Percentiles rank a stretch among this genome's conserved stretches.
phyloP scores from a whole-genome alignment of 2,888 invertebrate genomes.

The Spodoptera picta region DNA sequence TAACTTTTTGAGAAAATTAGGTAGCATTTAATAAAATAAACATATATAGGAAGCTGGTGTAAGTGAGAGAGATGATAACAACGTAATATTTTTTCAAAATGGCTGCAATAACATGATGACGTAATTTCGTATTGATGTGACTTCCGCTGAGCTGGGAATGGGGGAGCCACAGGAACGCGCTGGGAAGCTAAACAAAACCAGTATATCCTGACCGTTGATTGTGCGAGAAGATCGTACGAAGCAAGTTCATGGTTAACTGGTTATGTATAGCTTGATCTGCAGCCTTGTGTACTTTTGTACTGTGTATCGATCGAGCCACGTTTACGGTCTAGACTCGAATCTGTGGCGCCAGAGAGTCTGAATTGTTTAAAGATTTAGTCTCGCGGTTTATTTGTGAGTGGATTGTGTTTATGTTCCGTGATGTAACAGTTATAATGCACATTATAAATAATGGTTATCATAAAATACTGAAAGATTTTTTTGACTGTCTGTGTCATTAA shows the following conservation, averaged over 20 bases:
- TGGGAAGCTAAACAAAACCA: too few relatives aligned
- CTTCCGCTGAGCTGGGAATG: constrained; percentile 3
- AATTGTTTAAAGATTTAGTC: constrained; percentile 13
- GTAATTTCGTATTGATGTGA: constrained; percentile 8
- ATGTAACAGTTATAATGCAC: not conserved
- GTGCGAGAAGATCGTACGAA: too few relatives aligned
- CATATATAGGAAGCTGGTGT: constrained; percentile 25
- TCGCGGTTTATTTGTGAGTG: not conserved
- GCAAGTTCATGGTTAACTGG: too few relatives aligned
- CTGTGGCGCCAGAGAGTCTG: constrained; percentile 15
- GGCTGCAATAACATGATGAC: constrained; percentile 8
- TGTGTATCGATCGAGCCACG: constrained; percentile 27
- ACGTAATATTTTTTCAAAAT: constrained; percentile 23
- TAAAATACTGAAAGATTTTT: too few relatives aligned
- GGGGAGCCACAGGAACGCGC: constrained; percentile 2
- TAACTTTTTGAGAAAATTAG: constrained; percentile 21
- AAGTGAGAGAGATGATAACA: constrained; percentile 7
- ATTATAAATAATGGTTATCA: too few relatives aligned
- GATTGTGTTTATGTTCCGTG: not conserved
- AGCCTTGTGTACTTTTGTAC: too few relatives aligned
- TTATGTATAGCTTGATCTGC: too few relatives aligned
- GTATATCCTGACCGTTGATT: too few relatives aligned
- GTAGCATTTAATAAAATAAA: constrained; percentile 39
- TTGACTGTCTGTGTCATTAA: too few relatives aligned
- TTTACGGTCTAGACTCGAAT: constrained; percentile 11